These are phyloP conservation scores for Camarhynchus parvulus DNA, from an alignment of 2,113 vertebrate species.

Conservation along the genomic window DNA sequence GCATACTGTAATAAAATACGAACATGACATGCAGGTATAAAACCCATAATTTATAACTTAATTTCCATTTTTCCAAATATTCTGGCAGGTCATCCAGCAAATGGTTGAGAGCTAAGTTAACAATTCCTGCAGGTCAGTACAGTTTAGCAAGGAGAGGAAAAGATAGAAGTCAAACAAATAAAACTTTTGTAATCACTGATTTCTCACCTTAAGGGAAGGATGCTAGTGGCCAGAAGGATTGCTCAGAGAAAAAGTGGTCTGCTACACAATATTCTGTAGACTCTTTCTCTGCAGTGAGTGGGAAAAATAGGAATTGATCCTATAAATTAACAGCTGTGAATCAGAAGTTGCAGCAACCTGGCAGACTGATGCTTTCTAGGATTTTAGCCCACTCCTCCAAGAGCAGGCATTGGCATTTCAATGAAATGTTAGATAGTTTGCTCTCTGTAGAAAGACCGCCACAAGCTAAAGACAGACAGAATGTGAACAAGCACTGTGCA, in stretches of 20 bases:
- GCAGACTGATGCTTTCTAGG: not conserved
- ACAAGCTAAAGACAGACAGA: not conserved
- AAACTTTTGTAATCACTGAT: not conserved
- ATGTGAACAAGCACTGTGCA: not conserved
- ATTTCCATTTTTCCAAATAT: conserved; percentile 39
- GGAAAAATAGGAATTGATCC: not conserved
- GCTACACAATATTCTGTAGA: not conserved
- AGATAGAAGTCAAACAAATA: not conserved
- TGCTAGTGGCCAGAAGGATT: not conserved
- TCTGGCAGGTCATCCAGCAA: conserved; percentile 31
- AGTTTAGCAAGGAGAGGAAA: not conserved
- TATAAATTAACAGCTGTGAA: not conserved
- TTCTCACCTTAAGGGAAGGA: not conserved
- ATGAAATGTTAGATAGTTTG: not conserved
- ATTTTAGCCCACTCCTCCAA: not conserved
- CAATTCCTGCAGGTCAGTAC: not conserved
- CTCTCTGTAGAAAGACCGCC: not conserved
- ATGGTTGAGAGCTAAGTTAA: conserved; percentile 8
- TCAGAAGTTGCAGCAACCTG: not conserved
- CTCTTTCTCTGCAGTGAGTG: not conserved
- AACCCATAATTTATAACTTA: conserved; percentile 25
- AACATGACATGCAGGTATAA: not conserved
- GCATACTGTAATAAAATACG: not conserved
- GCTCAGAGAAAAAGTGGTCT: not conserved
- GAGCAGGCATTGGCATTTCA: not conserved